phyloP scores from a whole-genome alignment of 2,888 invertebrate genomes.

The Cyaniris semiargus region DNA sequence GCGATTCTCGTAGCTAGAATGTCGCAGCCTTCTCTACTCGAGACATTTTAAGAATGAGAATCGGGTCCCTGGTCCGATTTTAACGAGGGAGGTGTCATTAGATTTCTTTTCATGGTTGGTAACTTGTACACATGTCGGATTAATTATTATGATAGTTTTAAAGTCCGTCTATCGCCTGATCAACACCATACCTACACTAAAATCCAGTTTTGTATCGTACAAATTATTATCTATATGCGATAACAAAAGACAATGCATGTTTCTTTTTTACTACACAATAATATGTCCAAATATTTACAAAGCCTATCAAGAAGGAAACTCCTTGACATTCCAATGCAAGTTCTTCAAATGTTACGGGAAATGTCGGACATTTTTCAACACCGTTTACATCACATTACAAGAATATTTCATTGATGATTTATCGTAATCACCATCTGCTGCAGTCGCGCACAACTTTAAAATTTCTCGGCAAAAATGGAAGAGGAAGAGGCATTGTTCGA shows the following conservation, averaged over 20 bases:
- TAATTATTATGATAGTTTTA: too few species aligned
- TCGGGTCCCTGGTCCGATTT: neutral
- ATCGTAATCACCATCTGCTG: neutral
- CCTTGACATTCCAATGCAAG: constrained; percentile 10
- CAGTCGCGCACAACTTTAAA: neutral
- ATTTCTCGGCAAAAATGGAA: neutral
- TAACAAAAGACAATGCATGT: neutral
- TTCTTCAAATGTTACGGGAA: constrained; percentile 12
- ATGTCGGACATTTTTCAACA: neutral
- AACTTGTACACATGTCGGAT: too few species aligned
- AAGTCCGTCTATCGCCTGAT: too few species aligned
- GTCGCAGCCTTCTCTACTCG: neutral
- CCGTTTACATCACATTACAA: neutral
- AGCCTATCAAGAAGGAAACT: neutral
- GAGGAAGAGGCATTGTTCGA: too few species aligned
- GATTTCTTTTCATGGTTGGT: too few species aligned
- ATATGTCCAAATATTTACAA: neutral
- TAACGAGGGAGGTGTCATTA: too few species aligned
- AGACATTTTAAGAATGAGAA: neutral
- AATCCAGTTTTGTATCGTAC: neutral
- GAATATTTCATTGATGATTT: neutral
- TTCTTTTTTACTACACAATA: neutral
- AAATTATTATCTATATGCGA: neutral
- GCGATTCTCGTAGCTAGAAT: too few species aligned
- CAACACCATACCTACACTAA: too few species aligned